phyloP scores from a whole-genome alignment of 23 tunicate genomes.

The Halocynthia aurantium region DNA sequence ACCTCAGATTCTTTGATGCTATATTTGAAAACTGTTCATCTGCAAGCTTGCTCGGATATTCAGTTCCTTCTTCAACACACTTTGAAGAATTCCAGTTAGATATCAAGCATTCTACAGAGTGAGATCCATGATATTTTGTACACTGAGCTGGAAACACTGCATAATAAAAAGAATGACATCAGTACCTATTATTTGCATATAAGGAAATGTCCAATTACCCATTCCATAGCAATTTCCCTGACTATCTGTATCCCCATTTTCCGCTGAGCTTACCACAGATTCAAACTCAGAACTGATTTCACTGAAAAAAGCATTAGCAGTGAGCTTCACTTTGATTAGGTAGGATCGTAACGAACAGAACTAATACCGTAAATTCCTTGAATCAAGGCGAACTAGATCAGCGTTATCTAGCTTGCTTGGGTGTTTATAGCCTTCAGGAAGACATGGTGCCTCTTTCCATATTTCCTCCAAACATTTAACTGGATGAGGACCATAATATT shows the following conservation, averaged over 20 bases:
- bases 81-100: not conserved
- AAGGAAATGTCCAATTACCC: too few relatives aligned
- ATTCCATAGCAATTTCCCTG: too few relatives aligned
- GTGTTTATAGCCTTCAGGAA: slow-evolving; percentile 9
- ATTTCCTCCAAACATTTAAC: slow-evolving; percentile 10
- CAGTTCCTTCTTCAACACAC: not conserved
- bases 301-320: too few relatives aligned
- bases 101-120: not conserved
- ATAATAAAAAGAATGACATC: not conserved
- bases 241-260: too few relatives aligned
- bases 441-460: slow-evolving; percentile 4
- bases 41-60: not conserved
- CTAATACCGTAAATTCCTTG: not conserved
- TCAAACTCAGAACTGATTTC: too few relatives aligned
- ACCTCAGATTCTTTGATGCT: too few relatives aligned
- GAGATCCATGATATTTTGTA: slow-evolving; percentile 12
- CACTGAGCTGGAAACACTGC: slow-evolving; percentile 9
- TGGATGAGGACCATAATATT: slow-evolving; percentile 22
- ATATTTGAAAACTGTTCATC: too few relatives aligned
- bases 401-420: not conserved
- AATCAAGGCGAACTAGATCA: not conserved
- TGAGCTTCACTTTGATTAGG: too few relatives aligned
- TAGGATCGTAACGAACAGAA: not conserved
- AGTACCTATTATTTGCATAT: not conserved
- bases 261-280: too few relatives aligned